A percentile compares a stretch with the other conserved stretches of the same genome.
Conservation (phyloP, 2,797 vertebrate genomes). For the Siniperca undulata region DNA sequence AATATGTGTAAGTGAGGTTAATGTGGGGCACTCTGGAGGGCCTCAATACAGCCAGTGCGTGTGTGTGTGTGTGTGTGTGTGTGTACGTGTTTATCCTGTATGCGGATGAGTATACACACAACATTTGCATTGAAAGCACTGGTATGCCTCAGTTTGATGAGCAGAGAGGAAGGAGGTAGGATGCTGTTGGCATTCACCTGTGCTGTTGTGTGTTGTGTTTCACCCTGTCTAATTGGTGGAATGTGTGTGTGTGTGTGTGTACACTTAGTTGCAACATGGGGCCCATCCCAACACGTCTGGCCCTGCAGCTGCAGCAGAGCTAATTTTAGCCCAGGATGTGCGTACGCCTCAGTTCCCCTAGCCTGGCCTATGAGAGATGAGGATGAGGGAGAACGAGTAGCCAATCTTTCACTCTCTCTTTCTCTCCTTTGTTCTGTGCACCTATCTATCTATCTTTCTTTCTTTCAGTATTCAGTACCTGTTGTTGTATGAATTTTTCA, state of each 20-base stretch:
- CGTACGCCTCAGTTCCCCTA: slow-evolving; percentile 78
- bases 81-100: slow-evolving; percentile 3
- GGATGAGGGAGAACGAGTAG: slow-evolving; percentile 51
- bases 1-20: slow-evolving; percentile 6
- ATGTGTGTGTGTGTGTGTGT: slow-evolving; percentile 19
- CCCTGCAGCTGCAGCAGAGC: slow-evolving; percentile 83
- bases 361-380: slow-evolving; percentile 69
- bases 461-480: slow-evolving; percentile 9
- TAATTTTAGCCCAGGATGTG: slow-evolving; percentile 83
- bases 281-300: slow-evolving; percentile 79
- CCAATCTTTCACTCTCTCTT: slow-evolving; percentile 44
- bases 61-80: neutral
- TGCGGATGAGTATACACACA: slow-evolving; percentile 27
- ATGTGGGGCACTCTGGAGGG: neutral
- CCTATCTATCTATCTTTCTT: neutral
- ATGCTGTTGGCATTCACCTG: slow-evolving; percentile 66
- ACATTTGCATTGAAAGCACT: slow-evolving; percentile 63
- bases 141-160: slow-evolving; percentile 40
- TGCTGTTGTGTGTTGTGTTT: slow-evolving; percentile 52
- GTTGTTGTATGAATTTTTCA: slow-evolving; percentile 1
- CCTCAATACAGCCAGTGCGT: neutral
- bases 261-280: slow-evolving; percentile 32
- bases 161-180: slow-evolving; percentile 32
- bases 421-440: neutral
- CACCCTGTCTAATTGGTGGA: slow-evolving; percentile 64